Base-by-base conservation (phyloP, 2,113 vertebrate species). In the Cryptomyrus ogoouensis region DNA sequence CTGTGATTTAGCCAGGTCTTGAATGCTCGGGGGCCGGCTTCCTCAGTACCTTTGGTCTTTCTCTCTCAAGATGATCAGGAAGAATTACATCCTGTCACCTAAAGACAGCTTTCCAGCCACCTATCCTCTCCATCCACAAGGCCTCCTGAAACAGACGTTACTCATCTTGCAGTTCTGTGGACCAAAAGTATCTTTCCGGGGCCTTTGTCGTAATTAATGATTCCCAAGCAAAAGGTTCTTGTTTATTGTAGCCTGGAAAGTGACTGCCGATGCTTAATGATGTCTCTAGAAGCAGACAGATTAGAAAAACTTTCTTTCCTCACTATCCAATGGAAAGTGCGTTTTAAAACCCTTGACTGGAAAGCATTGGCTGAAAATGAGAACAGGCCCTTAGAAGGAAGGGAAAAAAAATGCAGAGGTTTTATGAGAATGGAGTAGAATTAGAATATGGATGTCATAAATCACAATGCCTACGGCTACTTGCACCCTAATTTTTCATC, bases 401-500 rank as follows among this genome's bases (percentile, higher is more conserved):
- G 31, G 62, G 31, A 50, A 52, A 83, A 80, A 24, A 52, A 77
- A 49, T 46, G 17, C 12, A 5, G 62, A 44, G 44, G 53, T 47
- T 80, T 80, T 66, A 88, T 56, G 19, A 88, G 53, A 88, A 88
- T 46, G 17, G 13, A 88, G 53, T 66, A 88, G 87, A 88, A 88
- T 88, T 66, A 88, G 87, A 88, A 88, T 44, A 66, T 44, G 46
- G 46, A n/a, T 52, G 66, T 89, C 44, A 52, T 80, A 89, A 83
- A 80, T 89, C 46, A 89, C 46, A 47, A 70, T 74, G 62, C 62
- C 62, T 5, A 17, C 35, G 88, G 42, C 58, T 70, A 31, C 88
- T 24, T 74, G 12, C 88, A 88, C 42, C 62, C 66, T 89, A 89
- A 89, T 89, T 89, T 89, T 44, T 74, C 88, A 89, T 58, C 88